A percentile compares a stretch with the other conserved stretches of the same genome.
These are phyloP conservation scores for Xanthia togata DNA, from an alignment of 2,888 invertebrate genomes.

Conservation along the genomic window DNA sequence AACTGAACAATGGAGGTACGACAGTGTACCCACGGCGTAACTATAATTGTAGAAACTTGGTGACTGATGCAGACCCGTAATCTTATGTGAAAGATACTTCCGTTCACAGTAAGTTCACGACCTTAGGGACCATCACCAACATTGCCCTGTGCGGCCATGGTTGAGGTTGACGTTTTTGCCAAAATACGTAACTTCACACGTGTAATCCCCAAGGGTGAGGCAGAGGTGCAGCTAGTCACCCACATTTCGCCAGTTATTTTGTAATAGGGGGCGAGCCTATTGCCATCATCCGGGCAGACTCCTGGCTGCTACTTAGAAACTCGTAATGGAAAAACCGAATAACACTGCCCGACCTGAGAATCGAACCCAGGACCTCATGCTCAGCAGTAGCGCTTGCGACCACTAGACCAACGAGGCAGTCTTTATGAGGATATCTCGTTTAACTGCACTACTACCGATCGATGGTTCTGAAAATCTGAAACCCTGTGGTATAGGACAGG, in stretches of 20 bases:
- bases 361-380: too few relatives aligned
- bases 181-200: background rate
- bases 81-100: slow-evolving; percentile 15
- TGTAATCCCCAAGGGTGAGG: too few relatives aligned
- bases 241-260: too few relatives aligned
- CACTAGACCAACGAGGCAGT: too few relatives aligned
- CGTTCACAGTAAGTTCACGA: background rate
- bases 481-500: too few relatives aligned
- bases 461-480: background rate
- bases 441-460: background rate
- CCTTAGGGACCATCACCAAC: background rate
- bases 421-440: background rate
- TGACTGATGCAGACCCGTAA: background rate
- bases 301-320: too few relatives aligned
- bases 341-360: too few relatives aligned
- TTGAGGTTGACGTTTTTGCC: background rate
- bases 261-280: too few relatives aligned
- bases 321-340: too few relatives aligned
- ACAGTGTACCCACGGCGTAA: slow-evolving; percentile 21
- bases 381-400: too few relatives aligned
- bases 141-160: background rate
- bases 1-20: slow-evolving; percentile 39
- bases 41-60: background rate
- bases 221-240: too few relatives aligned
- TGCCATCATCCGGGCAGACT: too few relatives aligned